Evolutionary conservation across 2,888 invertebrate genomes (phyloP), one percentile per base, ranked within the genome.

Genomic region (Temnothorax ravouxi): DNA sequence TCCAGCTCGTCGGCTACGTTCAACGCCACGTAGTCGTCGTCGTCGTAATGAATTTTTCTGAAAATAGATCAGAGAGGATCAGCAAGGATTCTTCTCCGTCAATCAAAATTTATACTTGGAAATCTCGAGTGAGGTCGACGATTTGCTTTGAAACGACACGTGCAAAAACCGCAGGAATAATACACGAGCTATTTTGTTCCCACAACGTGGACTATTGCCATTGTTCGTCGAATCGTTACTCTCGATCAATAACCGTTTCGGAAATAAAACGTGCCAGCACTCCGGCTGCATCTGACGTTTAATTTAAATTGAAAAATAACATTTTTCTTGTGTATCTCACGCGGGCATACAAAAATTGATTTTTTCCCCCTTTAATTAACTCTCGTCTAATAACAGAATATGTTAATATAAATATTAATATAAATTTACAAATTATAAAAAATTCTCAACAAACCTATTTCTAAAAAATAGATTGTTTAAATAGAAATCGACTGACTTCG

Each of bases 1-100:
- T 93, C 95, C 54, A 94, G 91, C 80, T 95, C 95, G 81, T 95
- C 95, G 67, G 95, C 96, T 90, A 96, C 95, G 91, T 95, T 95
- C 86, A 96, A 92, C 82, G 96, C 95, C 61, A 96, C 93, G 93
- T 95, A 96, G 88, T 96, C 95, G 86, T 95, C 95, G 74, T 94
- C 94, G 89, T 95, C 95, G 91, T 95, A 95, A 79, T 94, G 94
- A 87, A 95, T 94, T 91, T 95, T 95, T 88, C 95, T 95, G 90
- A 71, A 92, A 90, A 34, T 80, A 71, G 2, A 67, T 44, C 18
- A 18, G 5, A 44, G 15, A 25, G 15, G 1, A 41, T 64, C 41
- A 64, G 1, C 66, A 29, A 29, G 18, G 25, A 62, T 74, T 41
- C 38, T 11, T 52, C 21, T 34, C 21, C 13, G 18, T 47, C 11